These are phyloP conservation scores for Sepiola atlantica DNA, from an alignment of 2,888 invertebrate species.

Conservation along the genomic window DNA sequence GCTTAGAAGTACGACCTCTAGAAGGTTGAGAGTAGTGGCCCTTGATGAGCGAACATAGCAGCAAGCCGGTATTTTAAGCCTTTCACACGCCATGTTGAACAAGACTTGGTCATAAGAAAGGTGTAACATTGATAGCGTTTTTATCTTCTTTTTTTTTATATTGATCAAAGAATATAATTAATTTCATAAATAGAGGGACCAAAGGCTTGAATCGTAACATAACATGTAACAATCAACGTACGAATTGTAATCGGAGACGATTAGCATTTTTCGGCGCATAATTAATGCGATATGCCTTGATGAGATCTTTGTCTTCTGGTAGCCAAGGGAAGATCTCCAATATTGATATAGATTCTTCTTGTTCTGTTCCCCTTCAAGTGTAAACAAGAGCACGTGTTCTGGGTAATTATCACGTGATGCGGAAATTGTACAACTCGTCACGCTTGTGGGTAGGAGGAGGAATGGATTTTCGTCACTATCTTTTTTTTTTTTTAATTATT, in stretches of 20 bases:
- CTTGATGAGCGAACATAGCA: background rate
- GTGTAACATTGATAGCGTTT: background rate
- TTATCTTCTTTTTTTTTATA: background rate
- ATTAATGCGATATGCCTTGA: background rate
- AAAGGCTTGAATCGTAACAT: background rate
- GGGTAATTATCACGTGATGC: slow-evolving; percentile 32
- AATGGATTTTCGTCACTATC: background rate
- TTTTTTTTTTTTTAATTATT: background rate
- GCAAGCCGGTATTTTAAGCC: background rate
- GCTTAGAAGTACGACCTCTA: background rate
- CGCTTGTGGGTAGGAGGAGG: slow-evolving; percentile 3
- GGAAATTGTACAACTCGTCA: slow-evolving; percentile 32
- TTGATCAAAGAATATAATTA: background rate
- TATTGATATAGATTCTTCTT: slow-evolving; percentile 13
- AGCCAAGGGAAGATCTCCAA: background rate
- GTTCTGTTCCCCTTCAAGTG: background rate
- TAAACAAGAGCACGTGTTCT: slow-evolving; percentile 20
- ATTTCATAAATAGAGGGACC: background rate
- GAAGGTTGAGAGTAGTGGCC: background rate
- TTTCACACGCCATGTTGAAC: background rate
- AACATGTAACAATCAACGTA: background rate
- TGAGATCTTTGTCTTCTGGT: slow-evolving; percentile 15
- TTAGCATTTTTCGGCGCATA: background rate
- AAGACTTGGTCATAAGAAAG: background rate
- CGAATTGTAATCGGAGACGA: background rate